Percentiles rank a stretch among this genome's conserved stretches.
Conservation (phyloP, 2,888 invertebrate genomes). For the Cosmia pyralina region DNA sequence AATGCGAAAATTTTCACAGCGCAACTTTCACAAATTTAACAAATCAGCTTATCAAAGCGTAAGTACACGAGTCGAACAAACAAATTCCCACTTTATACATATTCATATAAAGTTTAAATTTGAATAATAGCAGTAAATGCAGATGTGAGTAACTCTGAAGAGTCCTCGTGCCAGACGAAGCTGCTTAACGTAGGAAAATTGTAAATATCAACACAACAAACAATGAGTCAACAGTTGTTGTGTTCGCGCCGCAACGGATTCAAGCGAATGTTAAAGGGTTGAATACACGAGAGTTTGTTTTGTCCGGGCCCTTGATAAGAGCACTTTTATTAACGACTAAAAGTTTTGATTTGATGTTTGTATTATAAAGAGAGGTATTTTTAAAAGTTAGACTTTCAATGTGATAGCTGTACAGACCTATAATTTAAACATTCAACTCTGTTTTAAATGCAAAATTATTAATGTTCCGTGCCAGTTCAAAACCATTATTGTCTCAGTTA, state of each 20-base stretch:
- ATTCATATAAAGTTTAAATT: slow-evolving; percentile 55
- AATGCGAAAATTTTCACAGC: slow-evolving; percentile 42
- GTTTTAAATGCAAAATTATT: too few species aligned
- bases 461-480: too few species aligned
- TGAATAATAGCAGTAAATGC: slow-evolving; percentile 49
- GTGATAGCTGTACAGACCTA: neutral
- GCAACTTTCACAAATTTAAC: slow-evolving; percentile 49
- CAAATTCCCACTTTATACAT: slow-evolving; percentile 49
- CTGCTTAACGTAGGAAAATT: slow-evolving; percentile 65
- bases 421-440: too few species aligned
- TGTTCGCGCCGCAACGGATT: slow-evolving; percentile 60
- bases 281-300: slow-evolving; percentile 31
- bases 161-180: slow-evolving; percentile 62
- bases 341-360: slow-evolving; percentile 36
- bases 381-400: neutral
- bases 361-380: neutral
- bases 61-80: slow-evolving; percentile 36
- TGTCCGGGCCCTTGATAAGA: slow-evolving; percentile 26
- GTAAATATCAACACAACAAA: slow-evolving; percentile 73
- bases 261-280: slow-evolving; percentile 51
- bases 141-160: slow-evolving; percentile 66
- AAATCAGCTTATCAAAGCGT: slow-evolving; percentile 50
- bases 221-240: slow-evolving; percentile 68
- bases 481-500: neutral
- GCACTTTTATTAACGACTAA: slow-evolving; percentile 31